Evolutionary conservation across 2,113 vertebrate species (phyloP).

Genomic region (Hippoglossus stenolepis): DNA sequence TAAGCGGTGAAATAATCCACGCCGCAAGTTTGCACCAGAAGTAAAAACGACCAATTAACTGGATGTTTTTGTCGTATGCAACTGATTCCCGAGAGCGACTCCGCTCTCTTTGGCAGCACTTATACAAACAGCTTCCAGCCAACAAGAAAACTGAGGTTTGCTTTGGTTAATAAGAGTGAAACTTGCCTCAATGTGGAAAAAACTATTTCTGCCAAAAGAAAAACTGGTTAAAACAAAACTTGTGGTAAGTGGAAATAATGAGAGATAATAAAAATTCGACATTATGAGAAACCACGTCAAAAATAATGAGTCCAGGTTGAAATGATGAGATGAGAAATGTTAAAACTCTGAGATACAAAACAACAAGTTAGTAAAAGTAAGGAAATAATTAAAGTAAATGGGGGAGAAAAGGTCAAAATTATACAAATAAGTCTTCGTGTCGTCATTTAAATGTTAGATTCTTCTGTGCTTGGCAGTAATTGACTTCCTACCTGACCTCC

Average conservation of each 20-base stretch:
- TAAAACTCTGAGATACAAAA: too few relatives aligned
- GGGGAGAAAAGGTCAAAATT: not conserved
- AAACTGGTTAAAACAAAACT: not conserved
- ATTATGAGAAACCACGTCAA: not conserved
- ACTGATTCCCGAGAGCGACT: not conserved
- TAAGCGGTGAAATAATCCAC: not conserved
- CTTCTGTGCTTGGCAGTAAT: not conserved
- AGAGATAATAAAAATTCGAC: not conserved
- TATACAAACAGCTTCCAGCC: not conserved
- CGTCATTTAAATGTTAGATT: not conserved
- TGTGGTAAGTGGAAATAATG: not conserved
- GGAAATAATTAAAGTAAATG: not conserved
- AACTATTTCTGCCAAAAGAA: not conserved
- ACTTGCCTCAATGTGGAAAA: not conserved
- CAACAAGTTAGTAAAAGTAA: not conserved
- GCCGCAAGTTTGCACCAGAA: not conserved
- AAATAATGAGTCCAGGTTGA: not conserved
- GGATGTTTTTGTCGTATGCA: slow-evolving; percentile 1
- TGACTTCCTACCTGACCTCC: not conserved
- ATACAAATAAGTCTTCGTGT: not conserved
- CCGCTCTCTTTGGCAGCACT: not conserved
- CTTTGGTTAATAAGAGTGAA: slow-evolving; percentile 25
- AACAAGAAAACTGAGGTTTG: slow-evolving; percentile 2
- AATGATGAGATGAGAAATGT: not conserved
- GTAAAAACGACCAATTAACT: not conserved